Evolutionary conservation across 2,888 invertebrate genomes (phyloP), one percentile per base, ranked within the genome.

Genomic region (Andrena bucephala): DNA sequence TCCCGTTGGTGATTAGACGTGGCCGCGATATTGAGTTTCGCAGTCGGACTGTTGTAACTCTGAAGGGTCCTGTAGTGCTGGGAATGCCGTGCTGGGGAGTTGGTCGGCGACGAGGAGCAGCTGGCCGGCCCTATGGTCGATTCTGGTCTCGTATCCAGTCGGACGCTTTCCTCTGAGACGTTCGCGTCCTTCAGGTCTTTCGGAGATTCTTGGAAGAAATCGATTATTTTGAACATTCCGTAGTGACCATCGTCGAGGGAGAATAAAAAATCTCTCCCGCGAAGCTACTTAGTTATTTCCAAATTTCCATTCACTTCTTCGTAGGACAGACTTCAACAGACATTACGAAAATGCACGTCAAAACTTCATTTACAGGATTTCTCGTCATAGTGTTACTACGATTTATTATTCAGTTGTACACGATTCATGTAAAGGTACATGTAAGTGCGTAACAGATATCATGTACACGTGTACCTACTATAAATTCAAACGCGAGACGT

Each of bases 11-110:
- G 92, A 85, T 92, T 93, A 62, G 93, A 90, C 73, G 87, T 89
- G 76, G 91, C 92, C 63, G 94, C 94, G 77, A 93, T 92, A 84
- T 92, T 94, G 68, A 94, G 94, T 84, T 94, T 88, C 77, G 89
- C 83, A 71, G 88, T 89, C 81, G 87, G 88, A 84, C 87, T 92
- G 67, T 85, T 85, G 87, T 92, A 91, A 85, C 89, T 92, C 85
- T 92, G 93, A 76, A 93, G 90, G 69, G 93, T 93, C 81, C 92
- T 92, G 76, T 93, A 93, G 81, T 93, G 91, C 69, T 93, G 92
- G 31, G 91, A 90, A 63, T 91, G 92, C 71, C 91, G 92, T 36
- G 91, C 89, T 4, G 92, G 92, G 62, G 92, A 92, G 80, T 91
- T 90, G 29, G 89, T 87, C 7, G 91, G 90, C 50, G 93, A 93